phyloP scores from a whole-genome alignment of 2,797 vertebrate species.

The Ctenopoma multispine region DNA sequence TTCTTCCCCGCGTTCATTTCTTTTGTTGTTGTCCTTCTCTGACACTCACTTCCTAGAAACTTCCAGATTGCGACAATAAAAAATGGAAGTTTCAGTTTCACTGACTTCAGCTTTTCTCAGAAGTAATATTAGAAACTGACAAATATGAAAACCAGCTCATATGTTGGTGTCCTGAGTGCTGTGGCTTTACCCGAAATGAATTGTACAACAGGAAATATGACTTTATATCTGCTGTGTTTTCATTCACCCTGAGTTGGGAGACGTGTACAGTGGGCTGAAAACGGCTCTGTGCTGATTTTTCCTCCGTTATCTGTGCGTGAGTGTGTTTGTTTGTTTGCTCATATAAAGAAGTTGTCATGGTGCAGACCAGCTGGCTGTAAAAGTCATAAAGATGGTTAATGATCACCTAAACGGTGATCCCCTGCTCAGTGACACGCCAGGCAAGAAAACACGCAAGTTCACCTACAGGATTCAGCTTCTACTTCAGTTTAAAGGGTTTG shows the following conservation, averaged over 20 bases:
- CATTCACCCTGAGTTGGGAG: slow-evolving; percentile 23
- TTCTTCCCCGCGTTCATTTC: too few species aligned
- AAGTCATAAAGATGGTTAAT: slow-evolving; percentile 25
- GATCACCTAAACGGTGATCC: slow-evolving; percentile 13
- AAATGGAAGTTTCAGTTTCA: slow-evolving; percentile 29
- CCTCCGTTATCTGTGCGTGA: background rate
- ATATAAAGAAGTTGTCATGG: background rate
- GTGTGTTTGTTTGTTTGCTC: background rate
- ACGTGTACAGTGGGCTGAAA: background rate
- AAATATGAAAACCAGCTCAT: background rate
- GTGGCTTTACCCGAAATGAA: background rate
- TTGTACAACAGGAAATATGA: slow-evolving; percentile 13
- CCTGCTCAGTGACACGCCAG: background rate
- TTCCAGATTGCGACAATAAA: slow-evolving; percentile 27
- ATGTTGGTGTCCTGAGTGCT: background rate
- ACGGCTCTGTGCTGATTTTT: slow-evolving; percentile 31
- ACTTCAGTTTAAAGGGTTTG: background rate
- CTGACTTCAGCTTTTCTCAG: background rate
- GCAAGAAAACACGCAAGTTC: too few species aligned
- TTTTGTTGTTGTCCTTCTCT: background rate
- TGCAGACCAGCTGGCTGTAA: background rate
- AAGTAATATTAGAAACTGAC: background rate
- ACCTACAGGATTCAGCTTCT: too few species aligned
- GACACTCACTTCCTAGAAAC: slow-evolving; percentile 48
- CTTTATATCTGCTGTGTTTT: background rate